phyloP scores from a whole-genome alignment of 92 coral and sea anemone genomes.

The Heliopora coerulea region DNA sequence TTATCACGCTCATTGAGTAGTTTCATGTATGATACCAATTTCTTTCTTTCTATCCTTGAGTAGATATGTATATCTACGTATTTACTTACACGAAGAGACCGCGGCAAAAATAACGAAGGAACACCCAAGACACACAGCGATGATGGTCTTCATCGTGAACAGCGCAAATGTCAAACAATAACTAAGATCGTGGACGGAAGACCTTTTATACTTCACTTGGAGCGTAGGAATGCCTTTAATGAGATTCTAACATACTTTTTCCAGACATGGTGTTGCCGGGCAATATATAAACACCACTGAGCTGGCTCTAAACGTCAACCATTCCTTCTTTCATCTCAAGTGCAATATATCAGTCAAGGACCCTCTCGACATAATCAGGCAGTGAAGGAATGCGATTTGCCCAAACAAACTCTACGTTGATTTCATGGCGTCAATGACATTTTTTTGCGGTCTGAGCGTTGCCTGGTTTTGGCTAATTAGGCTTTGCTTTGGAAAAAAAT shows the following conservation, averaged over 20 bases:
- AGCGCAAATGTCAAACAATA: not conserved
- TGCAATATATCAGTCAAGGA: constrained; percentile 2
- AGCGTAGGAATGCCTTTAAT: not conserved
- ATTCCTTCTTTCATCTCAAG: not conserved
- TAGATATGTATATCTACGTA: too few species aligned
- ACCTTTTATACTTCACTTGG: not conserved
- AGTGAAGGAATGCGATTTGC: constrained; percentile 7
- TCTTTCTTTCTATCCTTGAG: not conserved
- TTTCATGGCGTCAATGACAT: constrained; percentile 8
- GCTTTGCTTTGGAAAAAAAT: not conserved
- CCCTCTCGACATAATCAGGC: not conserved
- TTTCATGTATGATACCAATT: not conserved
- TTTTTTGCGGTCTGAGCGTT: not conserved
- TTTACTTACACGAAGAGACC: not conserved
- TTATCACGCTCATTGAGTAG: not conserved
- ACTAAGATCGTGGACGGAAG: not conserved
- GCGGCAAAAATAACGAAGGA: not conserved
- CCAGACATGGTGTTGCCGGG: constrained; percentile 6
- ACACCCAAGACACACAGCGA: not conserved
- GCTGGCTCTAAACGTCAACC: not conserved
- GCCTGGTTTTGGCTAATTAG: constrained; percentile 10
- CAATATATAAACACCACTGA: not conserved
- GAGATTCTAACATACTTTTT: not conserved
- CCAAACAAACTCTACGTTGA: not conserved
- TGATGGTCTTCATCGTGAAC: not conserved